Percentiles rank a stretch among this genome's conserved stretches.
Evolutionary conservation across 2,888 invertebrate genomes (phyloP).

Genomic region (Eupithecia abbreviata): DNA sequence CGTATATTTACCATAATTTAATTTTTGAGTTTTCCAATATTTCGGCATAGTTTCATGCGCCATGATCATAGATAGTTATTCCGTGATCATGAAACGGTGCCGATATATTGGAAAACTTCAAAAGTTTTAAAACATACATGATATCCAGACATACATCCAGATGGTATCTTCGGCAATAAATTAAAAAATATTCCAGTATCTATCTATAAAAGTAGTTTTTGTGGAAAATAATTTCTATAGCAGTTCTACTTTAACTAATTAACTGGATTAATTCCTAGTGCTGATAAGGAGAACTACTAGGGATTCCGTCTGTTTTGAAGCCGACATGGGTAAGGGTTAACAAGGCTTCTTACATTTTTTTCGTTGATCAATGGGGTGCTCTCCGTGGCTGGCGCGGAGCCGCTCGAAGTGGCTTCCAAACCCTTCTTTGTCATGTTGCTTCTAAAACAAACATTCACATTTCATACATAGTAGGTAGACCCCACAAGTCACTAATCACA

Average conservation of each 20-base stretch:
- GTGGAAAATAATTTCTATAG: not conserved
- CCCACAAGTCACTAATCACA: slow-evolving; percentile 13
- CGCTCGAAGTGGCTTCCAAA: slow-evolving; percentile 48
- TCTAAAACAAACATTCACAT: slow-evolving; percentile 35
- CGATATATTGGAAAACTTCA: no score
- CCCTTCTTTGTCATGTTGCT: slow-evolving; percentile 62
- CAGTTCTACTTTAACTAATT: not conserved
- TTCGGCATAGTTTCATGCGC: no score
- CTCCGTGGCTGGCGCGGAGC: slow-evolving; percentile 55
- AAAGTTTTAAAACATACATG: no score
- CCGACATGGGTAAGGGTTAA: not conserved
- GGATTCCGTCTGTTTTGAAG: slow-evolving; percentile 6
- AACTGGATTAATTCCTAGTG: not conserved
- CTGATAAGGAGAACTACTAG: not conserved
- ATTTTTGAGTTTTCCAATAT: no score
- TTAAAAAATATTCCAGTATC: no score
- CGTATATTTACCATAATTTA: no score
- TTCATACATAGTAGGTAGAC: not conserved
- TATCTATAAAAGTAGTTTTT: not conserved
- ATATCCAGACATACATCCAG: no score
- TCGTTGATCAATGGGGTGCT: slow-evolving; percentile 65
- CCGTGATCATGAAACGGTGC: no score
- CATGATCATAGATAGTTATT: no score
- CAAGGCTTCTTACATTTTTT: slow-evolving; percentile 59
- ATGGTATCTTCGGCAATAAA: no score